Base-by-base conservation (phyloP, 1,140 invertebrate genomes). In the Lepidostoma basale region DNA sequence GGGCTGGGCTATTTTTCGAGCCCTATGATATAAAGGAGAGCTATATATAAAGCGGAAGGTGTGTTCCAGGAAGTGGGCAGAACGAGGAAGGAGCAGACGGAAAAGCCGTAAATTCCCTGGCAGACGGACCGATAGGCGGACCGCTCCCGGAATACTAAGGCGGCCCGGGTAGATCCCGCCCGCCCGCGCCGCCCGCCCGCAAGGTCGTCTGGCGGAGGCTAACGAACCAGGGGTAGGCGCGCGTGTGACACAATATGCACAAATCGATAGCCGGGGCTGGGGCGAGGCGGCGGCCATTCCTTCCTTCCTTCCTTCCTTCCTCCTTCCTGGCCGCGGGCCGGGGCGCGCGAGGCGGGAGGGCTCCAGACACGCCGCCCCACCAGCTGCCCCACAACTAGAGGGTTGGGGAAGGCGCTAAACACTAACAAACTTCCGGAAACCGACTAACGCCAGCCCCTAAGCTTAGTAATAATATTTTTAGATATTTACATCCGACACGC, bases 231-330 rank as follows among this genome's bases (percentile, higher is more conserved):
- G 33, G 20, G 20, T 26, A 60, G 56, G 67, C 66, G 67, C 66
- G 67, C 66, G 66, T 64, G 70, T 72, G 66, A 72, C 70, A 72
- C 70, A 69, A 62, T 72, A 68, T 72, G 70, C 70, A 72, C 70
- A 68, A 72, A 72, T 72, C 70, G 70, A 72, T 72, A 72, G 54
- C 26, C 28, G 14, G 25, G 12, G 28, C 44, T 2, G 23, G 44
- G 28, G 20, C 18, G 59, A 20, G n/a, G 33, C 56, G 56, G 36
- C 10, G 45, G 1, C 45, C 45, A 23, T 23, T 18, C n/a, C 16
- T 16, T 56, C 52, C 33, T 56, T 28, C 49, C 25, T 33, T 10
- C 12, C 42, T 42, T 9, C 28, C 40, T 9, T 26, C 23, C 20
- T 3, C 42, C 26, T 22, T 25, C 10, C 8, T 54, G 26, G 26